These are phyloP conservation scores for Pseudachorutes palmiensis DNA, from an alignment of 1,140 invertebrate species.

Conservation along the genomic window DNA sequence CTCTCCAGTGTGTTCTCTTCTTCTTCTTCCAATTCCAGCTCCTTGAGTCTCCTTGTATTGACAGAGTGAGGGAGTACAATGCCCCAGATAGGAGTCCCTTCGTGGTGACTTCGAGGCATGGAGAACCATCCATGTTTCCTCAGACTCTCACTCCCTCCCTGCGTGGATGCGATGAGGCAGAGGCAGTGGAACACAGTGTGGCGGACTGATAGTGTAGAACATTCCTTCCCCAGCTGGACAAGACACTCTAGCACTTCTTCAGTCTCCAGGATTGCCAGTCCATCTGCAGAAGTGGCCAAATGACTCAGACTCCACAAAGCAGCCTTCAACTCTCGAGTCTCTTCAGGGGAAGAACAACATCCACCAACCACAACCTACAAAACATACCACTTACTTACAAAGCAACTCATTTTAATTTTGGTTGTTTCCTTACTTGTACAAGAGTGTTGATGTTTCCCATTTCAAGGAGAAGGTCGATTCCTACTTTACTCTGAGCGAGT, in stretches of 20 bases:
- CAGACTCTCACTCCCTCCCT: slow-evolving; percentile 66
- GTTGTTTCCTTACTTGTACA: slow-evolving; percentile 30
- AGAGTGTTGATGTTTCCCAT: slow-evolving; percentile 38
- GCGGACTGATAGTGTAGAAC: slow-evolving; percentile 73
- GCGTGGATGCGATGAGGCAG: slow-evolving; percentile 71
- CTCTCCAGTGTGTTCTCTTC: not conserved
- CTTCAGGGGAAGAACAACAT: slow-evolving; percentile 53
- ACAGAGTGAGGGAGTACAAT: not conserved
- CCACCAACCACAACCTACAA: slow-evolving; percentile 38
- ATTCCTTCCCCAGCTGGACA: slow-evolving; percentile 62
- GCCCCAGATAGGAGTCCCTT: slow-evolving; percentile 32
- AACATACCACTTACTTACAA: too few species aligned
- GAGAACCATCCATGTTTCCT: slow-evolving; percentile 50
- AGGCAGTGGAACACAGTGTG: slow-evolving; percentile 82
- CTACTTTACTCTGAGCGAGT: slow-evolving; percentile 65
- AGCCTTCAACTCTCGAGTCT: slow-evolving; percentile 69
- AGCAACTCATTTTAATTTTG: not conserved
- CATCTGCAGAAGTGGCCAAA: slow-evolving; percentile 62
- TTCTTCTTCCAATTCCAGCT: slow-evolving; percentile 26
- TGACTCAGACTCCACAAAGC: slow-evolving; percentile 84
- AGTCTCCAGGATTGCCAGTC: slow-evolving; percentile 60
- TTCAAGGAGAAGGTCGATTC: slow-evolving; percentile 56
- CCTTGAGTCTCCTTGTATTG: slow-evolving; percentile 10
- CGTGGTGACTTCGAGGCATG: slow-evolving; percentile 36
- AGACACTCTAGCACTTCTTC: slow-evolving; percentile 54